Percentiles rank a stretch among this genome's conserved stretches.
Evolutionary conservation across 2,113 vertebrate species (phyloP).

Genomic region (Triplophysa dalaica): DNA sequence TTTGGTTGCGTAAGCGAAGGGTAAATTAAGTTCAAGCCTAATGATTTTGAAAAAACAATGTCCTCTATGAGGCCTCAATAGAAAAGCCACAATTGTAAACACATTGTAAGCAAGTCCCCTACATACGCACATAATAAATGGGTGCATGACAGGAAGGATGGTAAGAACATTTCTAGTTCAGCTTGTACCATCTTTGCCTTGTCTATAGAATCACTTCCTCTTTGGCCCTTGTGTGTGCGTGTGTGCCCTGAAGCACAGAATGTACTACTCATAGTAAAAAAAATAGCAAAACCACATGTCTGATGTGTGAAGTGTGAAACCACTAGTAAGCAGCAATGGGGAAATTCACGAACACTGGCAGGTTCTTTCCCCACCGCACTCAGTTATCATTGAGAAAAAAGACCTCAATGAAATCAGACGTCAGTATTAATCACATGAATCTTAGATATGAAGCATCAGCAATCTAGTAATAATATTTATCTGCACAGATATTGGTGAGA

Average conservation of each 20-base stretch:
- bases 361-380: conserved; percentile 55
- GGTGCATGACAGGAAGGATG: conserved; percentile 4
- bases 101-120: background rate
- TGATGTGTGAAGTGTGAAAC: conserved; percentile 67
- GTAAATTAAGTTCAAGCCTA: background rate
- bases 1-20: background rate
- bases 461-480: background rate
- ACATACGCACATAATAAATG: background rate
- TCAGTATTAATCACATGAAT: conserved; percentile 18
- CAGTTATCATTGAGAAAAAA: conserved; percentile 45
- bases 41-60: background rate
- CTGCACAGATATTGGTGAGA: conserved; percentile 69
- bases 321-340: conserved; percentile 43
- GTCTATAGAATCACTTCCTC: conserved; percentile 22
- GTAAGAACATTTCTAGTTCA: conserved; percentile 15
- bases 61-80: background rate
- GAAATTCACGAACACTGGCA: conserved; percentile 55
- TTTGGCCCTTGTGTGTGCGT: conserved; percentile 1
- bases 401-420: conserved; percentile 48
- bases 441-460: no score
- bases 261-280: conserved; percentile 34
- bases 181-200: conserved; percentile 19
- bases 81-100: background rate
- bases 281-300: conserved; percentile 42
- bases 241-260: conserved; percentile 30